These are phyloP conservation scores for Sesamia inferens DNA, from an alignment of 2,888 invertebrate genomes.

Conservation along the genomic window DNA sequence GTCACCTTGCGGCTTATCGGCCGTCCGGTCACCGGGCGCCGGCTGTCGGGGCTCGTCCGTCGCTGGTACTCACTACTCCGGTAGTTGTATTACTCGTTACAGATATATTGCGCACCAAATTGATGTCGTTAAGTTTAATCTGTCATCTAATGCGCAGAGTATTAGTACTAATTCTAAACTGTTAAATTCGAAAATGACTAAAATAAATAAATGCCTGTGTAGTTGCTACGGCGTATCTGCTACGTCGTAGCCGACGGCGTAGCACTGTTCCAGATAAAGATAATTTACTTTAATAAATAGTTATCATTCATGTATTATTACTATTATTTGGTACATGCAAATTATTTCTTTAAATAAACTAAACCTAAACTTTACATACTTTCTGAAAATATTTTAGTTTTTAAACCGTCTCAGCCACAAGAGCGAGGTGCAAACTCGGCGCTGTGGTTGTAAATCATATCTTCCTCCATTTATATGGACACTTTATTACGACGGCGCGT, in stretches of 20 bases:
- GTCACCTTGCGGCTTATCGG: constrained; percentile 84
- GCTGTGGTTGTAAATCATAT: constrained; percentile 86
- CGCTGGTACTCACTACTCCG: constrained; percentile 53
- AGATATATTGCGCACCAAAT: constrained; percentile 66
- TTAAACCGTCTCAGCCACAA: constrained; percentile 72
- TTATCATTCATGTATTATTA: background rate
- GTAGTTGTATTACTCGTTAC: constrained; percentile 52
- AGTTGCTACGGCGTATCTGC: constrained; percentile 36
- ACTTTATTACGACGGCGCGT: constrained; percentile 88
- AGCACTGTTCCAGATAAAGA: background rate
- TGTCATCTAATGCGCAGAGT: constrained; percentile 56
- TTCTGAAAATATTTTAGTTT: constrained; percentile 71
- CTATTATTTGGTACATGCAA: background rate
- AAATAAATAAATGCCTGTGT: constrained; percentile 17
- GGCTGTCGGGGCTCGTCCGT: constrained; percentile 66
- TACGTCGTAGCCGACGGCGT: constrained; percentile 33
- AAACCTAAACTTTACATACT: constrained; percentile 26
- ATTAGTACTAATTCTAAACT: constrained; percentile 35
- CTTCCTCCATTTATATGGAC: constrained; percentile 88
- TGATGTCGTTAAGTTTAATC: constrained; percentile 60
- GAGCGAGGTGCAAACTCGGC: constrained; percentile 82
- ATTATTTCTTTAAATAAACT: background rate
- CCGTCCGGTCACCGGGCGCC: constrained; percentile 74
- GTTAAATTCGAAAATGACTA: constrained; percentile 31
- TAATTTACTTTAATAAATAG: background rate